Percentiles rank a stretch among this genome's conserved stretches.
Conservation (phyloP, 2,797 vertebrate genomes). For the Sebastes taczanowskii region DNA sequence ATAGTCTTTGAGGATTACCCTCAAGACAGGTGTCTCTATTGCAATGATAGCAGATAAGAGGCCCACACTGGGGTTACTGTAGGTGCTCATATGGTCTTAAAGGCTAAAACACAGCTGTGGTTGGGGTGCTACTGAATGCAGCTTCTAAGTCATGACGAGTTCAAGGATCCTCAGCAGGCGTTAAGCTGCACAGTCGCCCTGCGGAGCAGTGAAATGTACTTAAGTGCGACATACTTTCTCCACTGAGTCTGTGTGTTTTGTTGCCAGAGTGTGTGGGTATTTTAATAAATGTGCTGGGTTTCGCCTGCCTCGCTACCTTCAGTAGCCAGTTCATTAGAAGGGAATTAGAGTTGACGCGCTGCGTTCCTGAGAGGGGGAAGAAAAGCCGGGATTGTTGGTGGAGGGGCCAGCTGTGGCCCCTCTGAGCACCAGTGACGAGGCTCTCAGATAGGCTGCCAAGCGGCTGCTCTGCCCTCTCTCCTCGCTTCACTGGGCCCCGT, state of each 20-base stretch:
- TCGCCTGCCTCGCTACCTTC: slow-evolving; percentile 58
- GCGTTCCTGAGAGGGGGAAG: slow-evolving; percentile 67
- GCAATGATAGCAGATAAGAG: not conserved
- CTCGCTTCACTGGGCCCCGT: slow-evolving; percentile 44
- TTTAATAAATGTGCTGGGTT: slow-evolving; percentile 57
- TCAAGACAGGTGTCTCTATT: not conserved
- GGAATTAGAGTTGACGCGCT: slow-evolving; percentile 76
- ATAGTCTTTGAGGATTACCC: not conserved
- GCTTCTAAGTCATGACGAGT: slow-evolving; percentile 23
- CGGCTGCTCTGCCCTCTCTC: slow-evolving; percentile 48
- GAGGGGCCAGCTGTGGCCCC: slow-evolving; percentile 74
- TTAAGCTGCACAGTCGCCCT: slow-evolving; percentile 22
- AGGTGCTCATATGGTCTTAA: slow-evolving; percentile 1
- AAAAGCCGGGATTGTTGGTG: slow-evolving; percentile 70
- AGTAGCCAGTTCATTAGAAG: slow-evolving; percentile 81
- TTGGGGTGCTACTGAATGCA: slow-evolving; percentile 7
- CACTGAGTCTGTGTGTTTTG: slow-evolving; percentile 33
- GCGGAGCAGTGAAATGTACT: slow-evolving; percentile 37
- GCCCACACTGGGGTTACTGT: not conserved
- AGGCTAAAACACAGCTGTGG: slow-evolving; percentile 17
- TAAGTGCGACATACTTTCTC: slow-evolving; percentile 37
- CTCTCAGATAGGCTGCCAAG: slow-evolving; percentile 76
- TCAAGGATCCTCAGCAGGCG: slow-evolving; percentile 41
- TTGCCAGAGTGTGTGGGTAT: slow-evolving; percentile 49
- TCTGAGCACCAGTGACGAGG: slow-evolving; percentile 56